These are phyloP conservation scores for Pogonognathellus flavescens DNA, from an alignment of 1,140 invertebrate species.

Conservation along the genomic window DNA sequence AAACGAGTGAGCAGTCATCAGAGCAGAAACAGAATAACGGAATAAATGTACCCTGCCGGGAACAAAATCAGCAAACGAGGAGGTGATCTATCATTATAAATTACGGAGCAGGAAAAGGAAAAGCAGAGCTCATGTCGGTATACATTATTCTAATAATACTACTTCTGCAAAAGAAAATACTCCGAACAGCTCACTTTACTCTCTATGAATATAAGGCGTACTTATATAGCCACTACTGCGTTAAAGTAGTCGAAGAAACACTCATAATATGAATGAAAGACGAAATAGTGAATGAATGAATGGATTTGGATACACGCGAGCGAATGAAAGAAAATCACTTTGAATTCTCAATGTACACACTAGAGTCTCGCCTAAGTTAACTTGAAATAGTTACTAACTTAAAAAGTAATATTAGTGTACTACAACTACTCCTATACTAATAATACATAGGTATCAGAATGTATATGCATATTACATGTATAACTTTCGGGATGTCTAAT, in stretches of 20 bases:
- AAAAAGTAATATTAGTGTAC: too few species aligned
- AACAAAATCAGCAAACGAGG: constrained; percentile 26
- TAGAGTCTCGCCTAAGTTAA: too few species aligned
- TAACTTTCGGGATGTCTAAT: too few species aligned
- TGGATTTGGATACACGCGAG: not conserved
- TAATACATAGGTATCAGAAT: too few species aligned
- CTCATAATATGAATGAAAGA: not conserved
- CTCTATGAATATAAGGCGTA: too few species aligned
- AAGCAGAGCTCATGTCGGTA: not conserved
- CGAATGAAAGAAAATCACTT: constrained; percentile 7
- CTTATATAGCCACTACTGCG: too few species aligned
- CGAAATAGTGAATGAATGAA: not conserved
- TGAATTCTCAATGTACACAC: not conserved
- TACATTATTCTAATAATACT: too few species aligned
- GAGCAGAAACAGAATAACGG: constrained; percentile 27
- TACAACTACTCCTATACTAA: too few species aligned
- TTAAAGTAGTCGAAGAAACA: constrained; percentile 3
- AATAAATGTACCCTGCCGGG: not conserved
- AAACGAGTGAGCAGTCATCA: constrained; percentile 44
- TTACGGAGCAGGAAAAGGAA: constrained; percentile 11
- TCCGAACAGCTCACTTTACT: too few species aligned
- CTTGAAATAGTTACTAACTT: too few species aligned
- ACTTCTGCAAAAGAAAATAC: too few species aligned
- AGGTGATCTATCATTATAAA: constrained; percentile 48
- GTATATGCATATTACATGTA: too few species aligned